Base-by-base conservation (phyloP, 2,888 invertebrate genomes). In the Megamerina dolium region DNA sequence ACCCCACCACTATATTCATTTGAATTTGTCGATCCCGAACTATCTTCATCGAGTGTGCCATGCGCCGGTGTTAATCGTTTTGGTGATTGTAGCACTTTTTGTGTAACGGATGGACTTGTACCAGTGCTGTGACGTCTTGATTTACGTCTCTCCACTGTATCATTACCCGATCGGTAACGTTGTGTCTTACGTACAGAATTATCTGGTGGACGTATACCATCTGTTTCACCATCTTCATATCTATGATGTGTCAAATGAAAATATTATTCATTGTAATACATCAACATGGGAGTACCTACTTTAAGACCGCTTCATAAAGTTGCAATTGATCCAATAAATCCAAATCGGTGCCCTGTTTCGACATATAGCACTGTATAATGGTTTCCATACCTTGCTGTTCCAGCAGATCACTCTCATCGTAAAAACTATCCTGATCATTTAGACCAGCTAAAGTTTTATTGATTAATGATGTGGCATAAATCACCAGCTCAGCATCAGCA, bases 381-480 rank as follows among this genome's bases (percentile, higher is more conserved):
- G 81, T 79, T 66, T 91, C 90, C 73, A 93, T 89, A 17, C 89
- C 90, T 67, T 91, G 94, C 55, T 95, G 93, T 67, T 97, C 97
- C 51, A 99, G 74, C 17, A 87, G 81, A 73, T 99, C 97, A 3
- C 94, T 90, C 65, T 99, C 91, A 70, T 99, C 96, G 65, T 96
- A 99, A 73, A 95, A 99, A 17, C 89, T 87, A 66, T 97, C 94
- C 72, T 93, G 90, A 72, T 95, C 94, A 2, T 90, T 89, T 40
- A 95, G 81, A 26, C 92, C 93, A 63, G 90, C 92, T 27, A 96
- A 74, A 36, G 92, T 90, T 74, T 93, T 91, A 73, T 99, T 99
- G 58, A 99, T 85, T 43, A 99, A 79, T 14, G 95, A 96, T 64
- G 93, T 94, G 16, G 95, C 94, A 70, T 93, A 96, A 58, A 95